These are phyloP conservation scores for Stegostoma tigrinum DNA, from an alignment of 2,113 vertebrate species.

Conservation along the genomic window DNA sequence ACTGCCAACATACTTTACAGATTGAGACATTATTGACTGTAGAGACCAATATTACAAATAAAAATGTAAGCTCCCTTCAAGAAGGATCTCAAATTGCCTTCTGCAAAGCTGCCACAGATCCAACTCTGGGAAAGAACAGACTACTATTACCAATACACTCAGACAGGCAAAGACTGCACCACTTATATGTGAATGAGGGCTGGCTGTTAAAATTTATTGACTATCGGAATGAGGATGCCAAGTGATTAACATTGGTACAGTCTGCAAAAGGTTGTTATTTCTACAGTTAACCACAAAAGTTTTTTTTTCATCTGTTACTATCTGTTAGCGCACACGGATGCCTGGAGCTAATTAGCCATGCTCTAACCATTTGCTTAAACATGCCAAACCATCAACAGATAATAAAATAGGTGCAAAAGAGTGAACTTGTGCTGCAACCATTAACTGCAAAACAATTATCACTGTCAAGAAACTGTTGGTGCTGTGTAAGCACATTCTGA, in stretches of 20 bases:
- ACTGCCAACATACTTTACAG: neutral
- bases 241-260: neutral
- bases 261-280: neutral
- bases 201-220: neutral
- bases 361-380: neutral
- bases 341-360: neutral
- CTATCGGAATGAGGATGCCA: neutral
- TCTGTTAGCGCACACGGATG: neutral
- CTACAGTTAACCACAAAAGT: neutral
- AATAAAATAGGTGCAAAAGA: neutral
- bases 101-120: neutral
- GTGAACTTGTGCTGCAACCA: neutral
- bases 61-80: neutral
- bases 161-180: neutral
- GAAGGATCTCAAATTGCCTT: neutral
- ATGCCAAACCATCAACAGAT: neutral
- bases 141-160: neutral
- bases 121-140: no score
- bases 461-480: neutral
- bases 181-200: neutral
- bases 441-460: slow-evolving; percentile 2
- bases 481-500: slow-evolving; percentile 30
- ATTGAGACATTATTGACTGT: neutral
- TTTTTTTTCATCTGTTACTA: neutral
- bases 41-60: neutral